Conservation (phyloP, 2,888 invertebrate species). For the Chrysina gloriosa region DNA sequence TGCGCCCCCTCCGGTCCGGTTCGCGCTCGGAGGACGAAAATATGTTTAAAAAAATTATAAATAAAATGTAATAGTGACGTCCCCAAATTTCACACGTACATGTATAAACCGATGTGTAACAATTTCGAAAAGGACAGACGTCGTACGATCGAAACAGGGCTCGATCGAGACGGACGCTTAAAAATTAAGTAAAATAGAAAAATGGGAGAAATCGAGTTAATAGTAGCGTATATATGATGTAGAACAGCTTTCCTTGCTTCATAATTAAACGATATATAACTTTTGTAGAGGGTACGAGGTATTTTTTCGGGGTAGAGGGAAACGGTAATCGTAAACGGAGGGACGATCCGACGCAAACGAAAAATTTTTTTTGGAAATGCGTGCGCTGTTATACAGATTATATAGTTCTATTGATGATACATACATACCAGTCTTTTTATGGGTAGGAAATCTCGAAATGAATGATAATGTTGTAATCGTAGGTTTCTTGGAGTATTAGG, state of each 20-base stretch:
- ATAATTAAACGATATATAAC: conserved; percentile 46
- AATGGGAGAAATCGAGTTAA: conserved; percentile 16
- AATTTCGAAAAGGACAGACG: too few relatives aligned
- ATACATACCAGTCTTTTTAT: conserved; percentile 18
- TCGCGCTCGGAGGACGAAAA: neutral
- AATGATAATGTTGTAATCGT: neutral
- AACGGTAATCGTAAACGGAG: neutral
- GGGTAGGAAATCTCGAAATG: neutral
- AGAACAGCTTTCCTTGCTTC: conserved; percentile 60
- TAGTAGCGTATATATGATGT: conserved; percentile 44
- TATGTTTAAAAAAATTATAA: neutral
- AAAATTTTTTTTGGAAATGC: neutral
- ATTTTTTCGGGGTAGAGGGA: conserved; percentile 6
- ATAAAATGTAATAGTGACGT: neutral
- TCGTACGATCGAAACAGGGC: too few relatives aligned
- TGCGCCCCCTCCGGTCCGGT: neutral
- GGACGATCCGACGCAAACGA: neutral
- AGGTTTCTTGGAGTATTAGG: neutral
- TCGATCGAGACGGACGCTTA: neutral
- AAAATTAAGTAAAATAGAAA: conserved; percentile 1
- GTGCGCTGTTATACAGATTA: conserved; percentile 28
- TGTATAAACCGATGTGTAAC: too few relatives aligned
- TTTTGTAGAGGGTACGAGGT: neutral
- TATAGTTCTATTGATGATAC: conserved; percentile 16
- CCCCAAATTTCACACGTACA: too few relatives aligned